phyloP scores from a whole-genome alignment of 2,113 vertebrate genomes.

The Nothoprocta pentlandii region DNA sequence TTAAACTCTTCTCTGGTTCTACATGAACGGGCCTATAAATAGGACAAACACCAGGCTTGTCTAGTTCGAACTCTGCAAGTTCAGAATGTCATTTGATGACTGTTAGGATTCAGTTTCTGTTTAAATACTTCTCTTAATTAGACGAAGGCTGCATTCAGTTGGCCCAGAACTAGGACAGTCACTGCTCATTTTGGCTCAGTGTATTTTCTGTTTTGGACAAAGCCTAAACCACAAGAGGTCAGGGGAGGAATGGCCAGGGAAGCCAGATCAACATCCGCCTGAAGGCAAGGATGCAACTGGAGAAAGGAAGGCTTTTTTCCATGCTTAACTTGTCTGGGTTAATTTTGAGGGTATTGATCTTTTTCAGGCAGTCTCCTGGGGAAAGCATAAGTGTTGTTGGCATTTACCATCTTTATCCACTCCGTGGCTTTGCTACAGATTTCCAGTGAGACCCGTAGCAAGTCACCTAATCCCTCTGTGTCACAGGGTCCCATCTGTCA shows the following conservation, averaged over 20 bases:
- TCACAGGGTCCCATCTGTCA: neutral
- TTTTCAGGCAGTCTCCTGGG: neutral
- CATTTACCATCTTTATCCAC: neutral
- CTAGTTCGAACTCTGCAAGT: neutral
- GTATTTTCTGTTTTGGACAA: neutral
- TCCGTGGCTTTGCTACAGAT: neutral
- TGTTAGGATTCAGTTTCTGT: neutral
- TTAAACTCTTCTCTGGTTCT: neutral
- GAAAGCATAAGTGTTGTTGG: neutral
- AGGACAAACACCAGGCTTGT: neutral
- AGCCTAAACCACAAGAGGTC: slow-evolving; percentile 22
- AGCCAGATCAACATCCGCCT: neutral
- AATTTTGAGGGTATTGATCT: neutral
- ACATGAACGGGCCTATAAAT: neutral
- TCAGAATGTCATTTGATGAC: neutral
- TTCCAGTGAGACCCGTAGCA: neutral
- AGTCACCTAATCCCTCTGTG: neutral
- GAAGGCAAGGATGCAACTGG: neutral
- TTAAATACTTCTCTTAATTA: neutral
- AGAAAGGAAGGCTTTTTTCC: neutral
- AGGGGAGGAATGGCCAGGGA: neutral
- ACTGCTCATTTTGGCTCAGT: neutral
- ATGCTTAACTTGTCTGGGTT: neutral
- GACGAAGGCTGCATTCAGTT: neutral
- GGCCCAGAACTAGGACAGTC: neutral